Conservation (phyloP, 2,888 invertebrate genomes). For the Lithosia quadra region DNA sequence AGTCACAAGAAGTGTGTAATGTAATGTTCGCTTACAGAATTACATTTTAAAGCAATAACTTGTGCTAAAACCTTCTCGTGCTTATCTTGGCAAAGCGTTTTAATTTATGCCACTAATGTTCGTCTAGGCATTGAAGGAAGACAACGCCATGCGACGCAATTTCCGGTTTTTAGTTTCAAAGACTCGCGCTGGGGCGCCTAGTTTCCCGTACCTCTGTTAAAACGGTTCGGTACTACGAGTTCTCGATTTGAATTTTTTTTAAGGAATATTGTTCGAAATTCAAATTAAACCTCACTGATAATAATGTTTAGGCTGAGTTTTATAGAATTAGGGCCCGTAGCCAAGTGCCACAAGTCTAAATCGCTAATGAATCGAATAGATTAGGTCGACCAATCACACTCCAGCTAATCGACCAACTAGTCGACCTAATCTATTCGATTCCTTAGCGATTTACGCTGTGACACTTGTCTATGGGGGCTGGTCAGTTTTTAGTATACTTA, state of each 20-base stretch:
- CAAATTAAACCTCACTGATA: no score
- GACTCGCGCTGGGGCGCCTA: constrained; percentile 60
- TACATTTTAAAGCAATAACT: constrained; percentile 31
- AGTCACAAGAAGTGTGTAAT: background rate
- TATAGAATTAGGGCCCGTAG: no score
- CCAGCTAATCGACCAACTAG: no score
- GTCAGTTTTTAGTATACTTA: no score
- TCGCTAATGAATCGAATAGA: no score
- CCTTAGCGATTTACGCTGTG: no score
- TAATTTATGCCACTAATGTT: constrained; percentile 79
- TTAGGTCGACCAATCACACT: no score
- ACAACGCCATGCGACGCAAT: constrained; percentile 79
- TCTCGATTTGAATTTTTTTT: constrained; percentile 50
- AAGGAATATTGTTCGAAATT: background rate
- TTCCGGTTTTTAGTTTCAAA: constrained; percentile 87
- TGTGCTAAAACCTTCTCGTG: constrained; percentile 22
- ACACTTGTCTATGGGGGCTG: no score
- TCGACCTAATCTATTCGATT: no score
- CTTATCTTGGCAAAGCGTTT: constrained; percentile 58
- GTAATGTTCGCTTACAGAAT: constrained; percentile 10
- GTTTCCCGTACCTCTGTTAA: constrained; percentile 64
- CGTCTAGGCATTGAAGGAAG: constrained; percentile 75
- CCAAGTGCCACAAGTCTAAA: no score
- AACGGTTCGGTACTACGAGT: constrained; percentile 49
- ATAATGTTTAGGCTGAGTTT: no score